Evolutionary conservation across 1,140 invertebrate species (phyloP).

Genomic region (Palaemon carinicauda): DNA sequence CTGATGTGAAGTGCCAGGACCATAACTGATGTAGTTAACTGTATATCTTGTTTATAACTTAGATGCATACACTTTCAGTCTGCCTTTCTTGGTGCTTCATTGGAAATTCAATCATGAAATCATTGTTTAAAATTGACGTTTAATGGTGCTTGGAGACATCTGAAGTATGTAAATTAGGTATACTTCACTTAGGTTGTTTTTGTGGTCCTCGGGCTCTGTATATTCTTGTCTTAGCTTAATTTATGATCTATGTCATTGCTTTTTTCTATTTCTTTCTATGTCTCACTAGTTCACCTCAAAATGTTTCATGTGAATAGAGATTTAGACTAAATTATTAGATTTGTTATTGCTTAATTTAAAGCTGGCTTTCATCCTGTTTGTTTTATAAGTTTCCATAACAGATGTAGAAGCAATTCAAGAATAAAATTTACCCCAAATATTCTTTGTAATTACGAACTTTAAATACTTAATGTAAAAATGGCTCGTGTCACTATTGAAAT

Average conservation of each 20-base stretch:
- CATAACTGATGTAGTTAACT: neutral
- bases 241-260: conserved; percentile 15
- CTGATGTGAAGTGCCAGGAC: neutral
- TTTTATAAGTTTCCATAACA: too few relatives aligned
- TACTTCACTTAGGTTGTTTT: conserved; percentile 28
- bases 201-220: conserved; percentile 31
- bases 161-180: conserved; percentile 10
- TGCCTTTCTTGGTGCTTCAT: neutral
- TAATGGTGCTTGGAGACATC: conserved; percentile 41
- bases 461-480: too few relatives aligned
- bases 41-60: conserved; percentile 20
- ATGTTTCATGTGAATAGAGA: neutral
- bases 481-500: too few relatives aligned
- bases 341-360: too few relatives aligned
- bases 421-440: too few relatives aligned
- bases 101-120: neutral
- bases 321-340: neutral
- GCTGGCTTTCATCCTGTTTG: too few relatives aligned
- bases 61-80: conserved; percentile 18
- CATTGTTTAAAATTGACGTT: neutral
- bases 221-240: conserved; percentile 27
- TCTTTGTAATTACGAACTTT: too few relatives aligned
- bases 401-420: too few relatives aligned
- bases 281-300: neutral
- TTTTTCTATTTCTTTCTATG: neutral